A percentile compares a stretch with the other conserved stretches of the same genome.
These are phyloP conservation scores for Toxotes chatareus DNA, from an alignment of 2,113 vertebrate species.

Conservation along the genomic window DNA sequence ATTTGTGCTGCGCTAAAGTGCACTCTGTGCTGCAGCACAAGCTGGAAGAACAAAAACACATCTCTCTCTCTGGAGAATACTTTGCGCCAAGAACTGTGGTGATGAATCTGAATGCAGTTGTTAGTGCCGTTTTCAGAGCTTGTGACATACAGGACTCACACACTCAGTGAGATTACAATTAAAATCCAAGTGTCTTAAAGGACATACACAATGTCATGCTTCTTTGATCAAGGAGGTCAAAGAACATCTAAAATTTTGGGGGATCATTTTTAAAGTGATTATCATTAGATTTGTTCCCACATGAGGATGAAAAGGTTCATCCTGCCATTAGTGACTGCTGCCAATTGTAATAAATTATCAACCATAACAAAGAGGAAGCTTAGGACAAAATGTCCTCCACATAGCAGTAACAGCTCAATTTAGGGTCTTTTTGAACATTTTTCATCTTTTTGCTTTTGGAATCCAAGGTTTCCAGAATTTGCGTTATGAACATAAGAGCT, in stretches of 20 bases:
- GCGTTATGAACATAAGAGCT: background rate
- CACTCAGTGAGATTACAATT: background rate
- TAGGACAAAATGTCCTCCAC: background rate
- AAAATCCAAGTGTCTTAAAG: background rate
- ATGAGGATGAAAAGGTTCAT: background rate
- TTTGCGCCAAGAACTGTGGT: background rate
- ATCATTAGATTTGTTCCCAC: background rate
- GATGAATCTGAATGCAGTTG: constrained; percentile 26
- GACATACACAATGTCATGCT: background rate
- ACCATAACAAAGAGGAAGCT: background rate
- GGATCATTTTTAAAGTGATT: background rate
- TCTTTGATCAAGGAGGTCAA: background rate
- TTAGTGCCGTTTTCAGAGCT: background rate
- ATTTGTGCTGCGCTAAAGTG: background rate
- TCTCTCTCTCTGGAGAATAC: constrained; percentile 1
- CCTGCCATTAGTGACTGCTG: background rate
- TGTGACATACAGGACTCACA: background rate
- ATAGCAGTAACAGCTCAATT: constrained; percentile 1
- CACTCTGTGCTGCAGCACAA: background rate
- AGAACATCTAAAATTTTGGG: background rate
- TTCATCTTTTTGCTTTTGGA: background rate
- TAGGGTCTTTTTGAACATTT: background rate
- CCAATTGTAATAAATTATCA: background rate
- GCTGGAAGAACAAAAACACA: constrained; percentile 9
- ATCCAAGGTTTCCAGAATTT: background rate